Conservation (phyloP, 1,140 invertebrate species). For the Papilio helenus region DNA sequence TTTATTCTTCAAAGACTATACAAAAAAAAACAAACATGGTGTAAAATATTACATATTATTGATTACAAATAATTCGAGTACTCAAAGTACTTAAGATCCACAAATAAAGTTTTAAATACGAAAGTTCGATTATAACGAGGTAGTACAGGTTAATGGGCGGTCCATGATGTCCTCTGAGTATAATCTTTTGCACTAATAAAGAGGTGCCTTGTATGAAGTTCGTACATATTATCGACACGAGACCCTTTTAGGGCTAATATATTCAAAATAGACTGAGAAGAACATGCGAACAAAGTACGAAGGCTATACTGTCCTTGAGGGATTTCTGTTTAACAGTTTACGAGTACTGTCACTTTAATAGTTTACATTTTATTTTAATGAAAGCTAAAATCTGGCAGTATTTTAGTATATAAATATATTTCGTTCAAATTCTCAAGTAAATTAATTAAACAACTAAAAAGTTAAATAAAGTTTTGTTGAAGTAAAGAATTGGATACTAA, state of each 20-base stretch:
- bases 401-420: too few species aligned
- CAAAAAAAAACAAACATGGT: too few species aligned
- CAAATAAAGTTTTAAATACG: not conserved
- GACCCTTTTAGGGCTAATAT: slow-evolving; percentile 25
- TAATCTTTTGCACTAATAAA: slow-evolving; percentile 13
- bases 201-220: slow-evolving; percentile 12
- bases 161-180: not conserved
- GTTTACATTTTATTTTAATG: slow-evolving; percentile 7
- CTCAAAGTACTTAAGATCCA: too few species aligned
- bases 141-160: not conserved
- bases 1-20: too few species aligned
- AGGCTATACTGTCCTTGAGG: slow-evolving; percentile 9
- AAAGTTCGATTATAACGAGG: not conserved
- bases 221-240: slow-evolving; percentile 7
- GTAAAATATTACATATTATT: too few species aligned
- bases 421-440: too few species aligned
- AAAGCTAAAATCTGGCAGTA: not conserved
- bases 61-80: too few species aligned
- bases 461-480: not conserved
- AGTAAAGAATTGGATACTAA: too few species aligned
- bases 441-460: not conserved
- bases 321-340: slow-evolving; percentile 1
- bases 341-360: not conserved
- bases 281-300: slow-evolving; percentile 21
- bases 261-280: slow-evolving; percentile 24